These are phyloP conservation scores for Caprella mutica DNA, from an alignment of 2,888 invertebrate species.

Conservation along the genomic window DNA sequence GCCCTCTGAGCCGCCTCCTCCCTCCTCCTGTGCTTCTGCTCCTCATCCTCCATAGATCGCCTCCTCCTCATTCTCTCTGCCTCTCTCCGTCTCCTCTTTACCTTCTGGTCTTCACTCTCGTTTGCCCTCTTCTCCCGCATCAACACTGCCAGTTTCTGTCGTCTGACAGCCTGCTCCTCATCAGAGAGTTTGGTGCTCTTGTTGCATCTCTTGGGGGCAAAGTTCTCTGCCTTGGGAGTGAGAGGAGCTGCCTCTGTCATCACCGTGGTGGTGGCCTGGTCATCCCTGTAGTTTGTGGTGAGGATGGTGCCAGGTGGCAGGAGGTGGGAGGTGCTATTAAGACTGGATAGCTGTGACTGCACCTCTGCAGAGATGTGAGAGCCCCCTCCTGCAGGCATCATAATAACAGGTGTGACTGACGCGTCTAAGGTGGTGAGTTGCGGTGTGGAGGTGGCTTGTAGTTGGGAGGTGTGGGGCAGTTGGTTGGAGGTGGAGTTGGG, in stretches of 20 bases:
- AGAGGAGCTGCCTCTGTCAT: background rate
- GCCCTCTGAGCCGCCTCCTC: slow-evolving; percentile 28
- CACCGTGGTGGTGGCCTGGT: background rate
- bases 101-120: slow-evolving; percentile 29
- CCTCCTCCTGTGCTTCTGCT: slow-evolving; percentile 16
- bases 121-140: slow-evolving; percentile 32
- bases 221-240: background rate
- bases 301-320: too few relatives aligned
- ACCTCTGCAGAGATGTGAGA: too few relatives aligned
- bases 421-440: too few relatives aligned
- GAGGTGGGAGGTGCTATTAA: too few relatives aligned
- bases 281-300: too few relatives aligned
- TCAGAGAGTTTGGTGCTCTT: slow-evolving; percentile 23
- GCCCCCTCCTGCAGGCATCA: background rate
- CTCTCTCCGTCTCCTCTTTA: slow-evolving; percentile 23
- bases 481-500: too few relatives aligned
- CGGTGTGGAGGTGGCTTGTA: too few relatives aligned
- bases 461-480: too few relatives aligned
- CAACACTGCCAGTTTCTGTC: slow-evolving; percentile 22
- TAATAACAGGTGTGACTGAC: too few relatives aligned
- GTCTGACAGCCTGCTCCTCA: slow-evolving; percentile 16
- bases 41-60: slow-evolving; percentile 23
- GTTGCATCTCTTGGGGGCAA: background rate
- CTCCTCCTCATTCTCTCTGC: slow-evolving; percentile 31
- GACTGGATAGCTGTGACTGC: too few relatives aligned